Conservation (phyloP, 2,797 vertebrate genomes). For the Lacerta agilis region DNA sequence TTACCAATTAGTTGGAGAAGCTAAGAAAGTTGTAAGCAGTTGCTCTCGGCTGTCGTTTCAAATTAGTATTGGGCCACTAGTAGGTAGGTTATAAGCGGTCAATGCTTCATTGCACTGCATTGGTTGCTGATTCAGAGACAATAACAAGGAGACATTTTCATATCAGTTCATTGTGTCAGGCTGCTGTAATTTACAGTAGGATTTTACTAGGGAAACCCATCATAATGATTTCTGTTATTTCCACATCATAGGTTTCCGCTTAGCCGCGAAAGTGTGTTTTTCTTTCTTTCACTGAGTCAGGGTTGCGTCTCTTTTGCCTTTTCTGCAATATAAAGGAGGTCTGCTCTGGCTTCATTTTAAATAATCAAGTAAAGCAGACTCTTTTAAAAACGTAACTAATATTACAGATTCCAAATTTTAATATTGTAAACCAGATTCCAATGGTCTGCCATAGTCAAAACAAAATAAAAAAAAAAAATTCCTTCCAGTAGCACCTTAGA, state of each 20-base stretch:
- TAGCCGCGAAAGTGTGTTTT: background rate
- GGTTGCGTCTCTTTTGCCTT: background rate
- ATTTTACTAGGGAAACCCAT: rapidly evolving
- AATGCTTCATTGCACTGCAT: constrained; percentile 70
- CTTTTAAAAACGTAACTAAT: background rate
- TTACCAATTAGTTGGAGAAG: constrained; percentile 89
- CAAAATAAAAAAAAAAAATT: too few relatives aligned
- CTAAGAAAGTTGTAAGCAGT: constrained; percentile 85
- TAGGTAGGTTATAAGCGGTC: constrained; percentile 76
- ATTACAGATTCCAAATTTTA: background rate
- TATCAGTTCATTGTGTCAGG: rapidly evolving
- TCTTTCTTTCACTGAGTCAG: rapidly evolving
- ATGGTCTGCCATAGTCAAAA: too few relatives aligned
- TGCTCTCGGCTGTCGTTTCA: constrained; percentile 86
- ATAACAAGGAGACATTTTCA: background rate
- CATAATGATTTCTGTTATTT: background rate
- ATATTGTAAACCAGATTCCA: background rate
- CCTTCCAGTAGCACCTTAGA: too few relatives aligned
- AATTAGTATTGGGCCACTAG: constrained; percentile 83
- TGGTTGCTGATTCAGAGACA: constrained; percentile 49
- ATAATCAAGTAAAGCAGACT: background rate
- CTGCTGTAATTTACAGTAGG: background rate
- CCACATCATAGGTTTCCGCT: rapidly evolving
- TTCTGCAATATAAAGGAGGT: background rate
- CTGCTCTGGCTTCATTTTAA: background rate